These are phyloP conservation scores for Sarcophaga variegata DNA, from an alignment of 2,888 invertebrate species.

Conservation along the genomic window DNA sequence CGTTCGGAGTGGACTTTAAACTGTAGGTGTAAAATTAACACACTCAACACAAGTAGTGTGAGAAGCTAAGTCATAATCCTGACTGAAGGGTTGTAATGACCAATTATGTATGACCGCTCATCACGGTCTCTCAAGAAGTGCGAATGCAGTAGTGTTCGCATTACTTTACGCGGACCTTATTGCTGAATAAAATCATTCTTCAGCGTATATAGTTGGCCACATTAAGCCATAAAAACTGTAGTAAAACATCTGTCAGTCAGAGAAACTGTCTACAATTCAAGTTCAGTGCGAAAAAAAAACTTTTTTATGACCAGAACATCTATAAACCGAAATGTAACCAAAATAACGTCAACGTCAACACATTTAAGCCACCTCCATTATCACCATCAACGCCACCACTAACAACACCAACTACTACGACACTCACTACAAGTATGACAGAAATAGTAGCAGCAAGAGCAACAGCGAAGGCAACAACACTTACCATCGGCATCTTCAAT, in stretches of 20 bases:
- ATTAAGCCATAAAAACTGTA: too few species aligned
- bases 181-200: too few species aligned
- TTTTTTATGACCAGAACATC: conserved; percentile 14
- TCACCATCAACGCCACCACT: conserved; percentile 10
- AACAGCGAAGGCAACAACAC: neutral
- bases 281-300: conserved; percentile 11
- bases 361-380: too few species aligned
- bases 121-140: too few species aligned
- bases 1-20: too few species aligned
- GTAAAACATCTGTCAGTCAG: conserved; percentile 10
- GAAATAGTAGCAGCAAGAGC: neutral
- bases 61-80: too few species aligned
- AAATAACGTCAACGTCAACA: conserved; percentile 51
- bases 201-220: too few species aligned
- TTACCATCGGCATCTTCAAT: neutral
- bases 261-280: conserved; percentile 2
- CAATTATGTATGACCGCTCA: too few species aligned
- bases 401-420: conserved; percentile 15
- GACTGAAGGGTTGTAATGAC: too few species aligned
- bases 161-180: neutral
- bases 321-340: conserved; percentile 34
- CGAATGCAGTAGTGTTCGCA: too few species aligned
- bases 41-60: too few species aligned
- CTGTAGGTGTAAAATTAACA: too few species aligned
- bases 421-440: neutral